Conservation (phyloP, 1,140 invertebrate genomes). For the Philopotamus ludificatus region DNA sequence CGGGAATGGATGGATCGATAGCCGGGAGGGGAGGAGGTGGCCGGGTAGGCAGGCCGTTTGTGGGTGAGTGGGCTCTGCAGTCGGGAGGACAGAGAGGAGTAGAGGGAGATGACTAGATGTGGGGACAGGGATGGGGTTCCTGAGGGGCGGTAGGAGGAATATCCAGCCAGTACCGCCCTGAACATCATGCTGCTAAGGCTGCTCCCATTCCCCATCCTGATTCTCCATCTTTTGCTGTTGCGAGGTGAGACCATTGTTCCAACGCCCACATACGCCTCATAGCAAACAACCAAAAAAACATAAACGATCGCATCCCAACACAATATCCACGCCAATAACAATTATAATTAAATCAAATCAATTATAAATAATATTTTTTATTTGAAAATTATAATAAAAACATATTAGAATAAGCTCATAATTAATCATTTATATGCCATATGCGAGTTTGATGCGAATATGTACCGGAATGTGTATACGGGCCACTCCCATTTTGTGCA, state of each 20-base stretch:
- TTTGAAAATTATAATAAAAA: no score
- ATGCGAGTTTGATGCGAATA: not conserved
- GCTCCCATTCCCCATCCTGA: slow-evolving; percentile 34
- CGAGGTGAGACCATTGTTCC: slow-evolving; percentile 38
- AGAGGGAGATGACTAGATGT: slow-evolving; percentile 15
- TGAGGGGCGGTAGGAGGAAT: slow-evolving; percentile 3
- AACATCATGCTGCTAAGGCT: slow-evolving; percentile 35
- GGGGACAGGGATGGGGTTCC: not conserved
- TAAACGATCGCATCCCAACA: no score
- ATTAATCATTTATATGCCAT: no score
- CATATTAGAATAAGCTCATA: no score
- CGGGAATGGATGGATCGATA: slow-evolving; percentile 28
- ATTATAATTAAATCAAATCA: no score
- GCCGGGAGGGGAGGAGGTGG: slow-evolving; percentile 13
- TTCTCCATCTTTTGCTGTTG: slow-evolving; percentile 38
- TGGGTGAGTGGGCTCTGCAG: slow-evolving; percentile 17
- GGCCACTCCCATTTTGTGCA: slow-evolving; percentile 8
- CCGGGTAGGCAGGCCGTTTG: not conserved
- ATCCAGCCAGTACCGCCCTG: slow-evolving; percentile 32
- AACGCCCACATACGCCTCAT: no score
- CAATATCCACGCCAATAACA: no score
- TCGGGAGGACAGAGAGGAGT: slow-evolving; percentile 12
- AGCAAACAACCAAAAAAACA: no score
- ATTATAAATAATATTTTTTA: no score
- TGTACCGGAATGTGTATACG: no score